Percentiles rank a stretch among this genome's conserved stretches.
Evolutionary conservation across 35 echinoderm and acorn worm species (phyloP).

Genomic region (Ophiothrix spiculata): DNA sequence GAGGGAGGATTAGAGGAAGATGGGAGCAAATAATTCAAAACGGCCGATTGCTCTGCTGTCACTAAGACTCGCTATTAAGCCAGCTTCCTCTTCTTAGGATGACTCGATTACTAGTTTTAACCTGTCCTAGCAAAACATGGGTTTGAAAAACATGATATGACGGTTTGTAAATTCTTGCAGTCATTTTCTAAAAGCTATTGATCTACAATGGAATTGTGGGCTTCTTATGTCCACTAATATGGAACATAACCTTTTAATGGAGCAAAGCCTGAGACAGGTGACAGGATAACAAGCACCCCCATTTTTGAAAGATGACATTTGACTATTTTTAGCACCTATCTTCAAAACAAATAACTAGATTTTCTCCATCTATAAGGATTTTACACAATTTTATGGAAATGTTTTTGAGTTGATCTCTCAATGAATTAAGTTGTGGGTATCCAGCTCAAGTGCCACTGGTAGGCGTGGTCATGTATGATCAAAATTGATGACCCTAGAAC

Average conservation of each 20-base stretch:
- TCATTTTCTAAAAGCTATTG: constrained; percentile 16
- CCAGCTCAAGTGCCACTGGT: no score
- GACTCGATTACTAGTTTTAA: background rate
- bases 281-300: no score
- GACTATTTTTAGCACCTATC: no score
- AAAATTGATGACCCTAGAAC: no score
- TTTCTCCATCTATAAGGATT: no score
- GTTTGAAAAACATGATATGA: background rate
- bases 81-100: background rate
- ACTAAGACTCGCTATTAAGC: background rate
- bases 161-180: background rate
- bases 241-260: background rate
- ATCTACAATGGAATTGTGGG: background rate
- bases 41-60: background rate
- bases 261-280: no score
- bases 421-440: no score
- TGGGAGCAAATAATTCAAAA: constrained; percentile 1
- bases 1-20: background rate
- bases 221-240: background rate
- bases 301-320: no score
- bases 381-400: no score
- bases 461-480: no score
- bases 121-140: background rate
- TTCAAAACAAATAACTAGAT: no score
- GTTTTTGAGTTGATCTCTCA: no score